phyloP scores from a whole-genome alignment of 2,888 invertebrate species.

The Graphium colonna region DNA sequence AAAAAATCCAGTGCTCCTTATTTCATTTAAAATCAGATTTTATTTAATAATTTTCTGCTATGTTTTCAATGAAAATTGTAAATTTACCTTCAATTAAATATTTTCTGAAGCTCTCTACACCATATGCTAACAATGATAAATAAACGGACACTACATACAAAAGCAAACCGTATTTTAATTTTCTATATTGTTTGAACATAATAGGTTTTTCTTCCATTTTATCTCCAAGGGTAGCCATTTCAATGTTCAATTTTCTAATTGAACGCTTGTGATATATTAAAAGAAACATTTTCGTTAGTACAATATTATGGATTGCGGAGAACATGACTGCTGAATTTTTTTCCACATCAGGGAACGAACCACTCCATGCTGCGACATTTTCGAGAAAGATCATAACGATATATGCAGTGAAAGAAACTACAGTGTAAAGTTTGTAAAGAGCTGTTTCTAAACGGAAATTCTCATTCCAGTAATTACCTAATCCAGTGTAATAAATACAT shows the following conservation, averaged over 20 bases:
- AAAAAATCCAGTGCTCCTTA: neutral
- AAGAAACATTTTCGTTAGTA: slow-evolving; percentile 60
- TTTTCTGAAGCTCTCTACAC: slow-evolving; percentile 57
- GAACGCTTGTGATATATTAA: slow-evolving; percentile 57
- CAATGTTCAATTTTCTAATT: slow-evolving; percentile 59
- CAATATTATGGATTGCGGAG: slow-evolving; percentile 63
- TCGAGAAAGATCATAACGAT: slow-evolving; percentile 62
- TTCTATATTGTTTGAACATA: slow-evolving; percentile 57
- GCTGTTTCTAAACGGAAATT: slow-evolving; percentile 46
- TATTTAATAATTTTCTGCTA: neutral
- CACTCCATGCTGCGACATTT: slow-evolving; percentile 60
- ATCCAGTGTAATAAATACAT: slow-evolving; percentile 60
- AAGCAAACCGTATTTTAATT: slow-evolving; percentile 53
- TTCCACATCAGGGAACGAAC: slow-evolving; percentile 60
- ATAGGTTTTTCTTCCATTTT: slow-evolving; percentile 49
- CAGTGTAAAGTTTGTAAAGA: slow-evolving; percentile 47
- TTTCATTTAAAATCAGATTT: neutral
- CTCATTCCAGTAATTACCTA: slow-evolving; percentile 62
- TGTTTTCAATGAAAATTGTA: slow-evolving; percentile 1
- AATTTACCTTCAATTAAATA: slow-evolving; percentile 51
- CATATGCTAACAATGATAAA: slow-evolving; percentile 55
- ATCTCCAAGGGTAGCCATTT: slow-evolving; percentile 56
- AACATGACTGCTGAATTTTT: slow-evolving; percentile 70
- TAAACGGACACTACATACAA: slow-evolving; percentile 60
- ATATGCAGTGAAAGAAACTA: slow-evolving; percentile 54